Percentiles rank a stretch among this genome's conserved stretches.
Conservation (phyloP, 2,888 invertebrate genomes). For the Dynastes tityus region DNA sequence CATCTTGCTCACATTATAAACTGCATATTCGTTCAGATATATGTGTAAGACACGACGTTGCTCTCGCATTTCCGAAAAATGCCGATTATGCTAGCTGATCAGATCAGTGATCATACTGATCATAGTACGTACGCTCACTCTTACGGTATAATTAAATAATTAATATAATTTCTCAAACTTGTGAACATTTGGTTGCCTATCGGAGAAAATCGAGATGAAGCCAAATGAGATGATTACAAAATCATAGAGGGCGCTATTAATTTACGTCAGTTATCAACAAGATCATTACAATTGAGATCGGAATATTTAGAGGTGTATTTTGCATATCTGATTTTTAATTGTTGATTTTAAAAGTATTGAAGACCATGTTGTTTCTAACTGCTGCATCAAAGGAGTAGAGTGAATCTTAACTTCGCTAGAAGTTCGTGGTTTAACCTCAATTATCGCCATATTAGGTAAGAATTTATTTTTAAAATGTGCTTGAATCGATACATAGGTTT, state of each 20-base stretch:
- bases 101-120: too few species aligned
- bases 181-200: slow-evolving; percentile 22
- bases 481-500: slow-evolving; percentile 51
- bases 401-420: slow-evolving; percentile 21
- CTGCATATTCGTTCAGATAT: too few species aligned
- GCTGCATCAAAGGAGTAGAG: slow-evolving; percentile 29
- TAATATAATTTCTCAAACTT: neutral
- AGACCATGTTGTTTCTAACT: slow-evolving; percentile 34
- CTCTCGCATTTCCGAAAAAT: too few species aligned
- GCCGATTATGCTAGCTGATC: too few species aligned
- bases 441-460: slow-evolving; percentile 53
- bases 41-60: too few species aligned
- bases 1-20: too few species aligned
- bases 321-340: slow-evolving; percentile 35
- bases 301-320: slow-evolving; percentile 46
- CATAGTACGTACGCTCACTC: too few species aligned
- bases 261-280: slow-evolving; percentile 53
- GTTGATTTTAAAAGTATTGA: slow-evolving; percentile 39
- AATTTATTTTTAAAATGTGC: slow-evolving; percentile 52
- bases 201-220: neutral
- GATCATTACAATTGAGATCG: slow-evolving; percentile 47
- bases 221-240: neutral
- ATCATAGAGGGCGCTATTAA: slow-evolving; percentile 44
- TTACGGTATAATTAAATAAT: neutral
- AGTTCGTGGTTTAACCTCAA: slow-evolving; percentile 50